These are phyloP conservation scores for Pterostichus madidus DNA, from an alignment of 2,888 invertebrate species.

Conservation along the genomic window DNA sequence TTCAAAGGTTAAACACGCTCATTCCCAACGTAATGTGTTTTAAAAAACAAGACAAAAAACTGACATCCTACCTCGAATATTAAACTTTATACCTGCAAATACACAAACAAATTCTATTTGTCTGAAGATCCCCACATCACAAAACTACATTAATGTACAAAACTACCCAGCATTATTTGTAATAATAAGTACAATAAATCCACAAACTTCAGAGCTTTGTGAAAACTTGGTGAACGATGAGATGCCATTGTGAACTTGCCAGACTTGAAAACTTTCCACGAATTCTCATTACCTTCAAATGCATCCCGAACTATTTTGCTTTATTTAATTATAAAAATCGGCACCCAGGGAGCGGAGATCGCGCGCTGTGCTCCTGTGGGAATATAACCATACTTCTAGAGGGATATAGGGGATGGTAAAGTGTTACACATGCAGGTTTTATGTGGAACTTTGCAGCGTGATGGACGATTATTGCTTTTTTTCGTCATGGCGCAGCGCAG, in stretches of 20 bases:
- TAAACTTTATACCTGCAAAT: slow-evolving; percentile 24
- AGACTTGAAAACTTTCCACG: slow-evolving; percentile 42
- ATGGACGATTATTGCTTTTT: slow-evolving; percentile 52
- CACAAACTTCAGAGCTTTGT: slow-evolving; percentile 1
- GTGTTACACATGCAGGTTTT: slow-evolving; percentile 45
- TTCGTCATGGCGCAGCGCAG: too few species aligned
- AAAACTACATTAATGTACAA: slow-evolving; percentile 34
- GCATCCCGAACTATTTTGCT: slow-evolving; percentile 25
- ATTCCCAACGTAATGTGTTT: slow-evolving; percentile 6
- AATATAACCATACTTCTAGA: background rate
- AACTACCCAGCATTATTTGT: slow-evolving; percentile 51
- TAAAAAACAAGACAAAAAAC: slow-evolving; percentile 10
- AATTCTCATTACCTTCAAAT: slow-evolving; percentile 29
- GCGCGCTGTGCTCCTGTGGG: background rate
- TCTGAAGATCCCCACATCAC: background rate
- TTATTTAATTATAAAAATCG: slow-evolving; percentile 61
- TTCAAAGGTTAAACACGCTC: slow-evolving; percentile 14
- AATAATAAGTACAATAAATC: slow-evolving; percentile 41
- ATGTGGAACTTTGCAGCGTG: slow-evolving; percentile 10
- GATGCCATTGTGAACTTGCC: slow-evolving; percentile 36
- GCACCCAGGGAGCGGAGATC: slow-evolving; percentile 1
- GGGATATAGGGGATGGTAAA: slow-evolving; percentile 26
- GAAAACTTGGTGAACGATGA: slow-evolving; percentile 35
- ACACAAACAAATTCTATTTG: background rate
- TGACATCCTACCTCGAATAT: slow-evolving; percentile 1